Evolutionary conservation across 2,888 invertebrate genomes (phyloP).

Genomic region (Theretra japonica): DNA sequence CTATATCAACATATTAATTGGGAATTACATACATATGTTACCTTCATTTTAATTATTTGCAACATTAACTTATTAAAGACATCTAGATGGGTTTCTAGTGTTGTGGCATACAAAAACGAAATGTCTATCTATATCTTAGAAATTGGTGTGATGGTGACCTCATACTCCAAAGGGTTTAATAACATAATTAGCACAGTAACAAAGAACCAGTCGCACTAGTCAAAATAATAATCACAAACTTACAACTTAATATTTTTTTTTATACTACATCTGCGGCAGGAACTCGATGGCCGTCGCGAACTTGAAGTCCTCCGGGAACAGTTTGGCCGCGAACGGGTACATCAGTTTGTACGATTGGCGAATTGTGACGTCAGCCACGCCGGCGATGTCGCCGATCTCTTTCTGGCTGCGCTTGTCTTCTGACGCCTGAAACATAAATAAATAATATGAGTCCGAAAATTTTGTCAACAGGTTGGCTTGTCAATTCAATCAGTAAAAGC

Average conservation of each 20-base stretch:
- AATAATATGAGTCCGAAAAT: conserved; percentile 7
- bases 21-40: too few species aligned
- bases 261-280: conserved; percentile 91
- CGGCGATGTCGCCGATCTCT: conserved; percentile 99
- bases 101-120: too few species aligned
- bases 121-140: too few species aligned
- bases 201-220: conserved; percentile 22
- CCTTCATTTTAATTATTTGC: too few species aligned
- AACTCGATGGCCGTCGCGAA: conserved; percentile 97
- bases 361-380: conserved; percentile 99
- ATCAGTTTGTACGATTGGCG: conserved; percentile 98
- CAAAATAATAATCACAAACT: conserved; percentile 4
- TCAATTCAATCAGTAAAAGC: not conserved
- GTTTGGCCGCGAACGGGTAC: conserved; percentile 95
- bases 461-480: not conserved
- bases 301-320: conserved; percentile 98
- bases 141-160: too few species aligned
- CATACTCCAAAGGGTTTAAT: too few species aligned
- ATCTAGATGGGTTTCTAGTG: too few species aligned
- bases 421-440: conserved; percentile 87
- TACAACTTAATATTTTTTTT: conserved; percentile 6
- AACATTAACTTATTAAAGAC: too few species aligned
- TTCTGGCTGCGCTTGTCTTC: conserved; percentile 97
- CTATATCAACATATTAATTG: too few species aligned
- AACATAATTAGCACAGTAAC: conserved; percentile 14